Evolutionary conservation across 2,113 vertebrate species (phyloP).

Genomic region (Coracopsis vasa): DNA sequence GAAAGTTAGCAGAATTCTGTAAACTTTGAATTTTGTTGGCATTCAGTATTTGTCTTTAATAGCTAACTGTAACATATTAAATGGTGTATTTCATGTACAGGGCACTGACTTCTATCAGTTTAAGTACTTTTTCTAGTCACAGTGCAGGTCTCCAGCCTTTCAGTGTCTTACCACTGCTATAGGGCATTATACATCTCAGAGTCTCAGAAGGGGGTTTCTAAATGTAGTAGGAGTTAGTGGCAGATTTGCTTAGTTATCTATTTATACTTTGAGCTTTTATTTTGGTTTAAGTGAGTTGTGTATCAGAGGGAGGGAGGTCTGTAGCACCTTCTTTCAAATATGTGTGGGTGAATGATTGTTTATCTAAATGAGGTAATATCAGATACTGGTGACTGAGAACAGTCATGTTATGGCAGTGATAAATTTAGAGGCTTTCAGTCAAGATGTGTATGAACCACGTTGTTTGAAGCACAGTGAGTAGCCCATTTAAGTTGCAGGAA

Average conservation of each 20-base stretch:
- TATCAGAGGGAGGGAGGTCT: neutral
- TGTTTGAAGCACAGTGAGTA: neutral
- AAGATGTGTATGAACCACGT: neutral
- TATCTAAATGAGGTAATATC: neutral
- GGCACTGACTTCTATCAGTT: neutral
- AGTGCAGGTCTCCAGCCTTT: neutral
- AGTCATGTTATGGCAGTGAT: neutral
- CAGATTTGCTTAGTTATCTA: neutral
- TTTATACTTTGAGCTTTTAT: neutral
- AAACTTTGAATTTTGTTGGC: neutral
- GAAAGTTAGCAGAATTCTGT: neutral
- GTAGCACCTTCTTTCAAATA: neutral
- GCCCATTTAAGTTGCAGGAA: neutral
- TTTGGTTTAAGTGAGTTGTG: neutral
- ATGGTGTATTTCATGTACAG: accelerated
- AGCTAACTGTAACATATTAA: neutral
- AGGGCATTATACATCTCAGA: neutral
- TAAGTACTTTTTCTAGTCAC: neutral
- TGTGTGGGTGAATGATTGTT: neutral
- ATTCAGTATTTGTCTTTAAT: neutral
- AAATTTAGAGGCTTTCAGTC: neutral
- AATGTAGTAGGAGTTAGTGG: neutral
- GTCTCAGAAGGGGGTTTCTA: neutral
- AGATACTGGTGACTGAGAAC: neutral
- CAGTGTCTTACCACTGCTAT: neutral